Evolutionary conservation across 2,888 invertebrate genomes (phyloP), one percentile per base, ranked within the genome.

Genomic region (Aleiodes alternator): DNA sequence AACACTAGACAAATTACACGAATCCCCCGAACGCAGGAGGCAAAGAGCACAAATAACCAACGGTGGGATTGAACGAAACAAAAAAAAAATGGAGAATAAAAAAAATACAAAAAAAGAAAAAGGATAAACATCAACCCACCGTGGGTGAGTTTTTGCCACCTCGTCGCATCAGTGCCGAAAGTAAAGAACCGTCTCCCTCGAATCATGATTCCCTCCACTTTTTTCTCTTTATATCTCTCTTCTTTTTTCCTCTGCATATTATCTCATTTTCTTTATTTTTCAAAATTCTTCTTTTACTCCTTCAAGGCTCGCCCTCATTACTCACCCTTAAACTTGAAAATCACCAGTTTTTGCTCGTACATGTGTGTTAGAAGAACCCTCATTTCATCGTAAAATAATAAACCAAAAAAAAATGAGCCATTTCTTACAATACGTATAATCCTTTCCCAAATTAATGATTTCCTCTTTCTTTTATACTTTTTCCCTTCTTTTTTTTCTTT

Each of bases 1-100:
- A 93, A 94, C 94, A 94, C 94, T 94, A 95, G 95, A 95, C 95
- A 95, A 95, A 94, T 95, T 95, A 96, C 96, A 96, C 90, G 91
- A 91, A 91, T 89, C 90, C 89, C 87, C 85, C 88, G 87, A 89
- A 87, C 80, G 85, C 87, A 84, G 84, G 80, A 84, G 83, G 84
- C 82, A 70, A 70, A 55, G 53, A 53, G 69, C 38, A 38, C 55
- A 14, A 69, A 34, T 56, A 14, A 59, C 51, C 59, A 29, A 59
- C 70, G 70, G 59, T 71, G 48, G 57, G 48, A 59, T 71, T 43
- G 9, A 43, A 43, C 43, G 43, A 43, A 11, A 43, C 7, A 8
- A 8, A 43, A 43, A 43, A 43, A 43, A 43, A 48, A 50, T 57
- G 59, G 34, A 64, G 38, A 72, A 29, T 43, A 59, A 50, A 51